Evolutionary conservation across 1,140 invertebrate species (phyloP), one percentile per base, ranked within the genome.

Genomic region (Orchestia grillus): DNA sequence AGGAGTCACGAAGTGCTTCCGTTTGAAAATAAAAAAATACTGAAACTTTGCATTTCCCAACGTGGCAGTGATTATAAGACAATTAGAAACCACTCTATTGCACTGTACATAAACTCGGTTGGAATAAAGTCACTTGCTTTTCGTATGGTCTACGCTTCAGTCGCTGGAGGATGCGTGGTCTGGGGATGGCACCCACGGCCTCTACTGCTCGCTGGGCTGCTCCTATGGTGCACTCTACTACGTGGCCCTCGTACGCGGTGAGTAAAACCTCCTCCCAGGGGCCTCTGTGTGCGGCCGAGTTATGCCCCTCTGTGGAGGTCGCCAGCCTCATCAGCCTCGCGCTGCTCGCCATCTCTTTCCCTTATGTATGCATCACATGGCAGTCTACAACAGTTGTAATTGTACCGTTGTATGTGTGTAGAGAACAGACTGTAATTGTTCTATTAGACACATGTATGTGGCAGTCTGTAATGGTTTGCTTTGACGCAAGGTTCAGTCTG

Each of bases 161-260:
- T 77, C 62, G 28, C 62, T 77, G 62, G 88, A 91, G 28, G 88
- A 91, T 44, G 88, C 88, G 41, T 91, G 88, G 88, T 91, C 41
- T 44, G 88, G 4, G 4, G 88, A 42, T 36, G 88, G 47, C 43
- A 45, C 92, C 3, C 43, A 94, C 92, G 92, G 43, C 19, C 44
- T 94, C 43, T n/a, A 40, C 92, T 94, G 92, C 92, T 42, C 44
- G 8, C 19, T 94, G 6, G 92, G 92, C 6, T 94, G 92, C 92
- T 45, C 92, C 23, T 94, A 94, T 44, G 92, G 41, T 6, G 43
- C 44, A 4, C 43, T 45, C 11, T 47, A 44, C 92, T 94, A 94
- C 92, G 44, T 94, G 41, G 36, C 62, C 36, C 62, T 77, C 15
- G 62, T 77, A 44, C 92, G 47, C 44, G 92, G 43, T 40, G 36